Evolutionary conservation across 2,888 invertebrate genomes (phyloP).

Genomic region (Eilema sororculum): DNA sequence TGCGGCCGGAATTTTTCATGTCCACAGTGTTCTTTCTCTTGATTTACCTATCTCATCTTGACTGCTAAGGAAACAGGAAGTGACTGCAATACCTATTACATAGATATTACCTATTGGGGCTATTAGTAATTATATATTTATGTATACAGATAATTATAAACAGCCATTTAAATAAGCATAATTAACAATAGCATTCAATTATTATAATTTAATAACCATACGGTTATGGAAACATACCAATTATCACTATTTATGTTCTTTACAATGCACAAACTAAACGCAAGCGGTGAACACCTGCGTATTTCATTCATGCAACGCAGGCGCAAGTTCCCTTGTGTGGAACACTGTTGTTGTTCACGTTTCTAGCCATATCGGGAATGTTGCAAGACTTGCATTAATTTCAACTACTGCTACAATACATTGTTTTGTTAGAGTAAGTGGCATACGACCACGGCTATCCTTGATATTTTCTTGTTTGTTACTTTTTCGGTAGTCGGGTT

Average conservation of each 20-base stretch:
- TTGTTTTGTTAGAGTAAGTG: no score
- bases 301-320: conserved; percentile 65
- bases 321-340: conserved; percentile 54
- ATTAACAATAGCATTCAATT: neutral
- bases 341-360: neutral
- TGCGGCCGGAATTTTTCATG: no score
- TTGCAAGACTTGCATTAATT: conserved; percentile 4
- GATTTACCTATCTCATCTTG: neutral
- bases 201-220: neutral
- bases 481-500: no score
- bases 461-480: no score
- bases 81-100: neutral
- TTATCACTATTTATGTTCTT: neutral
- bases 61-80: neutral
- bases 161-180: neutral
- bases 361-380: conserved; percentile 2
- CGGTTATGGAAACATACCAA: neutral
- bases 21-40: no score
- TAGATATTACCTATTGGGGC: neutral
- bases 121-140: neutral
- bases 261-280: neutral
- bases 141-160: neutral
- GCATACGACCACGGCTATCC: no score
- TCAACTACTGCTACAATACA: no score
- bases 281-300: conserved; percentile 64